These are phyloP conservation scores for Drosophila tanythrix DNA, from an alignment of 2,888 invertebrate species.

Conservation along the genomic window DNA sequence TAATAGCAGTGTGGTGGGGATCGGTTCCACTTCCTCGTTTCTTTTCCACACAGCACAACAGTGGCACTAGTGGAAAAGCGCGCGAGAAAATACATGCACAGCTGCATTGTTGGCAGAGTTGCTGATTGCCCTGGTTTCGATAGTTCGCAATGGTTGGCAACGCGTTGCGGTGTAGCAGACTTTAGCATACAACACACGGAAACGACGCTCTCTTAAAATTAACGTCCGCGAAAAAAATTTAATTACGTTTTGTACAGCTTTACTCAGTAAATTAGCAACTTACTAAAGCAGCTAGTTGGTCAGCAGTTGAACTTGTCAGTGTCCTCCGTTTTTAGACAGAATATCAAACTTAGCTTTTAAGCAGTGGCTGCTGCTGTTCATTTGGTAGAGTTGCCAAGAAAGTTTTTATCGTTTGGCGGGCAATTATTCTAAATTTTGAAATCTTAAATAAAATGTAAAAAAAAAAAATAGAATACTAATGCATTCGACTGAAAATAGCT, in stretches of 20 bases:
- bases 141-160: constrained; percentile 29
- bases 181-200: neutral
- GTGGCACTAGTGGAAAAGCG: constrained; percentile 35
- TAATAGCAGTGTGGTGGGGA: neutral
- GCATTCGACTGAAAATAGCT: neutral
- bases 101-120: constrained; percentile 27
- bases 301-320: neutral
- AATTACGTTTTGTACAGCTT: neutral
- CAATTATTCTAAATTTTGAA: neutral
- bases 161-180: neutral
- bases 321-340: neutral
- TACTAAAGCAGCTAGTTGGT: too few relatives aligned
- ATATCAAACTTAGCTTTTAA: neutral
- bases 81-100: constrained; percentile 50
- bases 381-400: neutral
- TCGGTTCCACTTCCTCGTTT: neutral
- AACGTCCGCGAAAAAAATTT: neutral
- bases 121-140: neutral
- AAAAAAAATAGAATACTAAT: neutral
- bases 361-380: neutral
- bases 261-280: neutral
- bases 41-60: constrained; percentile 1
- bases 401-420: neutral
- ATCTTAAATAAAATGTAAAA: neutral
- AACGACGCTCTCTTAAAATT: neutral